Percentiles rank a stretch among this genome's conserved stretches.
Evolutionary conservation across 2,113 vertebrate genomes (phyloP).

Genomic region (Pelusios castaneus): DNA sequence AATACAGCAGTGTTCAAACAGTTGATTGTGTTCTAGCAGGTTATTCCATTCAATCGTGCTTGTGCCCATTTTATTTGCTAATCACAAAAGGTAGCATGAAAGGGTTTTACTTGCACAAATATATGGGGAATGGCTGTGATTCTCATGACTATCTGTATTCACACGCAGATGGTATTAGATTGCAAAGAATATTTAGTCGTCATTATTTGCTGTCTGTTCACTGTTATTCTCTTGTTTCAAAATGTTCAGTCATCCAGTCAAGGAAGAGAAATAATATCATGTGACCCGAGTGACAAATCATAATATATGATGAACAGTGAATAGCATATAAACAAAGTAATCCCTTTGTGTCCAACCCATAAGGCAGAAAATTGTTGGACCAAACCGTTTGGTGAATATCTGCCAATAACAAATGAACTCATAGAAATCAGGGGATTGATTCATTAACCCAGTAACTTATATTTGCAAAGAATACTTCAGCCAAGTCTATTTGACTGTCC

Average conservation of each 20-base stretch:
- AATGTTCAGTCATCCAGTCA: conserved; percentile 25
- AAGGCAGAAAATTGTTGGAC: conserved; percentile 47
- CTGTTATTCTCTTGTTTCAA: background rate
- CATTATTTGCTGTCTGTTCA: background rate
- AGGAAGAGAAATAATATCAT: conserved; percentile 50
- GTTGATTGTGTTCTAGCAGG: background rate
- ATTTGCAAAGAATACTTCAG: conserved; percentile 52
- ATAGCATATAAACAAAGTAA: conserved; percentile 25
- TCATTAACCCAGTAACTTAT: conserved; percentile 47
- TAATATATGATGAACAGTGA: conserved; percentile 31
- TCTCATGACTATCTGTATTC: background rate
- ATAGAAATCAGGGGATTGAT: conserved; percentile 60
- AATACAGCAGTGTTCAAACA: background rate
- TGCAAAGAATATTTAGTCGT: background rate
- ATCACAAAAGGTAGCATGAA: background rate
- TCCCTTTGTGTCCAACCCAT: conserved; percentile 49
- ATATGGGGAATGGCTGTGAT: background rate
- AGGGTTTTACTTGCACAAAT: background rate
- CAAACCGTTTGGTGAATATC: background rate
- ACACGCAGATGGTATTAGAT: background rate
- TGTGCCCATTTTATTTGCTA: background rate
- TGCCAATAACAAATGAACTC: conserved; percentile 57
- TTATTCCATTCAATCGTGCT: background rate
- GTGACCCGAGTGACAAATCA: conserved; percentile 42
- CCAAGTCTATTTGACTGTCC: background rate